Evolutionary conservation across 2,797 vertebrate species (phyloP), one percentile per base, ranked within the genome.

Genomic region (Sebastes cheni): DNA sequence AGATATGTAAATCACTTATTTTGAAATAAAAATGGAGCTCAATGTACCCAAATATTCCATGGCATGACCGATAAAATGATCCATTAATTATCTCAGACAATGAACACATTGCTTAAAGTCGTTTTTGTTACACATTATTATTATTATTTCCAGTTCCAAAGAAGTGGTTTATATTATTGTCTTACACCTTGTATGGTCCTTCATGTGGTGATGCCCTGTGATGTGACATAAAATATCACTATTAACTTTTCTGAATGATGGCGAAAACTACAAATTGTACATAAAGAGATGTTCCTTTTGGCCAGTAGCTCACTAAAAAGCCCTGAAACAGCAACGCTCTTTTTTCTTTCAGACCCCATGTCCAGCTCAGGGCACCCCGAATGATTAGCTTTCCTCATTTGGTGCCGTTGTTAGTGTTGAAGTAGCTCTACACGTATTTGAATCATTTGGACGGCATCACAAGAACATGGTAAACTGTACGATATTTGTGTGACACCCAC

Each of bases 1-100:
- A 22, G 13, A 7, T 36, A 54, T 54, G n/a, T 54, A 54, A 54
- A 54, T n/a, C 2, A 22, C 52, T 54, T 54, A 22, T 54, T 54
- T 10, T 11, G 0, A 54, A 52, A 10, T 52, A n/a, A n/a, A 52
- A 52, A 52, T 52, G 18, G 0, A 52, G 50, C 20, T 2, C 18
- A 50, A 50, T 7, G 0, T 50, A 50, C 18, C 46, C 46, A n/a
- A 52, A 52, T 52, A 52, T 52, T 52, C 50, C 50, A 54, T 18
- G 0, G 1, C 20, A 11, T 0, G 9, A 54, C 22, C 2, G n/a
- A 54, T n/a, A 22, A 54, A 22, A 5, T 54, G 2, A 54, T 52
- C 8, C 18, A 52, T 52, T 52, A 52, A 52, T 52, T 20, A 52
- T 46, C 16, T 46, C 42, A 52, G 2, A 50, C 18, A n/a, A 2